phyloP scores from a whole-genome alignment of 2,888 invertebrate species.

The Sepioteuthis lessoniana region DNA sequence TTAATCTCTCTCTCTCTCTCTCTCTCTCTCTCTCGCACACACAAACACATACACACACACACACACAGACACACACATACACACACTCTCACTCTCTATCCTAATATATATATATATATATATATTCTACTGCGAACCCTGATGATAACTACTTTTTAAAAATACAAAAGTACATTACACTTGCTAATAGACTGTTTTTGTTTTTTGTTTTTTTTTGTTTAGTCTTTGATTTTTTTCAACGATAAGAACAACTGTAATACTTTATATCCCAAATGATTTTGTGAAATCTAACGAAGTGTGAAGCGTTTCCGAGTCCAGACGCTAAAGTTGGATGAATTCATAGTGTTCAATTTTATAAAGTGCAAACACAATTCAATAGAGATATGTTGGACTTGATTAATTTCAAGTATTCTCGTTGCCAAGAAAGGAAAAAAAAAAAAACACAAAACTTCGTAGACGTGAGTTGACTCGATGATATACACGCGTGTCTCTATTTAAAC shows the following conservation, averaged over 20 bases:
- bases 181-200: too few relatives aligned
- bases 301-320: neutral
- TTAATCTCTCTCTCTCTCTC: too few relatives aligned
- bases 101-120: too few relatives aligned
- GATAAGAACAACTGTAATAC: neutral
- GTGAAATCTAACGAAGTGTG: neutral
- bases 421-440: neutral
- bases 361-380: neutral
- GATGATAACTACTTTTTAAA: too few relatives aligned
- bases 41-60: too few relatives aligned
- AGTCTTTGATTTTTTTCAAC: too few relatives aligned
- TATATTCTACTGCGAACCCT: too few relatives aligned
- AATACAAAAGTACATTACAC: too few relatives aligned
- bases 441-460: neutral
- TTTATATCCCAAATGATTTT: neutral
- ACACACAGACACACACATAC: too few relatives aligned
- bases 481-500: neutral
- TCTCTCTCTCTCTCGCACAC: too few relatives aligned
- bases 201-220: too few relatives aligned
- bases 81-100: too few relatives aligned
- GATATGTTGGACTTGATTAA: slow-evolving; percentile 6
- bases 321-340: neutral
- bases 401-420: neutral
- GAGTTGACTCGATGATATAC: neutral
- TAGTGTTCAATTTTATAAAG: neutral